Evolutionary conservation across 2,888 invertebrate genomes (phyloP), one percentile per base, ranked within the genome.

Genomic region (Leucania comma): DNA sequence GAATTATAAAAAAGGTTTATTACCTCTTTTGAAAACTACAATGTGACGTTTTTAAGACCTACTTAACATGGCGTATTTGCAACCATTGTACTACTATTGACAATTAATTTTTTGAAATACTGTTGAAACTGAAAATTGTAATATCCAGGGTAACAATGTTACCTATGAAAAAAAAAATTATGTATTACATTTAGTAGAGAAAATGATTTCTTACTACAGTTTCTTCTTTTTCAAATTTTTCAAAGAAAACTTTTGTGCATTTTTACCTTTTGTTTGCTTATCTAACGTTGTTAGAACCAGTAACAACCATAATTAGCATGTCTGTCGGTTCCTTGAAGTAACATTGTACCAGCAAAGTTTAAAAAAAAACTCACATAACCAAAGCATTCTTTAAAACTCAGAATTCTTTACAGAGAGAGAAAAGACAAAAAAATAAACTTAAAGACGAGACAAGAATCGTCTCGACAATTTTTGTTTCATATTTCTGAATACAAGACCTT

Each of bases 201-300:
- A n/a, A 48, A 48, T 48, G 8, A n/a, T 48, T 8, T 60, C n/a
- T 29, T n/a, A 6, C 20, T 8, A 24, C 17, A 53, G 29, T 0
- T 10, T 66, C 24, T 58, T 0, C 4, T n/a, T 24, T 68, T 73
- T 59, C 22, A 20, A 22, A 8, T 8, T 48, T n/a, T 48, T 20
- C n/a, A 29, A 50, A 38, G 50, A 53, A 53, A 48, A 35, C 4
- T n/a, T 6, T 70, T 46, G 35, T 56, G 56, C 42, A 60, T 56
- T 78, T 78, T 70, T 50, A 42, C 0, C 26, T n/a, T 54, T 59
- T 50, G 38, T 54, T 32, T 32, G 26, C 50, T 70, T 78, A 51
- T 71, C 78, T 78, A n/a, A 50, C 26, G 22, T 29, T 60, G 17
- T 71, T 42, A 60, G 26, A 35, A 46, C 24, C 50, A 20, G 59